Conservation (phyloP, 1,140 invertebrate genomes). For the Conus ventricosus region DNA sequence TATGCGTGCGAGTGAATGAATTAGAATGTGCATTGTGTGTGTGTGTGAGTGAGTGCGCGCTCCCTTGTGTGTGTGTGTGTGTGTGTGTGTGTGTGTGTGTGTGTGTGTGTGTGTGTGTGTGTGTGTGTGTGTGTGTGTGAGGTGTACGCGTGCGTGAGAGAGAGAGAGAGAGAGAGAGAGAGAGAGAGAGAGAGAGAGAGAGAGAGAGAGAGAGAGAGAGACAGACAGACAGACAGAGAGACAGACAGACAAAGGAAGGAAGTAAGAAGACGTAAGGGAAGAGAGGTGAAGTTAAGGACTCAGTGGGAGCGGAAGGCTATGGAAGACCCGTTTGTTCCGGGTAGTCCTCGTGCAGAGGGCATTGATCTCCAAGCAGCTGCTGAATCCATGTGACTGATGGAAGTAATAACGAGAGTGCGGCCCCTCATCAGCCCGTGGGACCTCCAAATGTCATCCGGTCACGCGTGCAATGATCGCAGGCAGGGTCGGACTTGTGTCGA, state of each 20-base stretch:
- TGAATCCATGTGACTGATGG: neutral
- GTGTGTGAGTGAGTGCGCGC: too few species aligned
- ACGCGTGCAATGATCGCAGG: neutral
- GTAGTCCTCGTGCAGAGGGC: neutral
- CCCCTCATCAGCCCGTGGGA: neutral
- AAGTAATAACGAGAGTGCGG: neutral
- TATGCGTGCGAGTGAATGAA: too few species aligned
- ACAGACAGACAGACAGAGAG: conserved; percentile 28
- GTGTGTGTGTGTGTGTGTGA: too few species aligned
- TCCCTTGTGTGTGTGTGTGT: too few species aligned
- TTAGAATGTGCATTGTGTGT: too few species aligned
- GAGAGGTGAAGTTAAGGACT: neutral
- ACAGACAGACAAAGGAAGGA: conserved; percentile 26
- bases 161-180: conserved; percentile 34
- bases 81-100: too few species aligned
- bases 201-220: conserved; percentile 18
- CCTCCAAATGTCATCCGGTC: neutral
- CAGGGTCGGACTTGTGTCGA: neutral
- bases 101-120: too few species aligned
- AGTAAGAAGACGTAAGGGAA: conserved; percentile 22
- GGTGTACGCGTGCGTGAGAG: too few species aligned
- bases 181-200: conserved; percentile 37
- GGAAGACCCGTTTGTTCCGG: neutral
- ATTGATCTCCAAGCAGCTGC: conserved; percentile 5
- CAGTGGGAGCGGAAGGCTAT: conserved; percentile 5